Percentiles rank a stretch among this genome's conserved stretches.
Conservation (phyloP, 2,113 vertebrate genomes). For the Megaceryle torquata region DNA sequence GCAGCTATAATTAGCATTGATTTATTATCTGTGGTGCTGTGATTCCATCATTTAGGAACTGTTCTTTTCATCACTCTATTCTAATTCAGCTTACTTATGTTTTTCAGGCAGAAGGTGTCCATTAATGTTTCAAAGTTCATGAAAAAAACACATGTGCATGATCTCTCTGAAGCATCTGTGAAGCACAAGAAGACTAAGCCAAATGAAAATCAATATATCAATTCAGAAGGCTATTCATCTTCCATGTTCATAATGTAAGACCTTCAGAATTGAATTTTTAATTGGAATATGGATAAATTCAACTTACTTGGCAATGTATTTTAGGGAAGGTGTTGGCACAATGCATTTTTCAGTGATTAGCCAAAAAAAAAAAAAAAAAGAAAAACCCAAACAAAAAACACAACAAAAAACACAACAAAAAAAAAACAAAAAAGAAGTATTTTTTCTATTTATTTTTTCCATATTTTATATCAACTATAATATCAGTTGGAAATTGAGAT, state of each 20-base stretch:
- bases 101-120: neutral
- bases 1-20: neutral
- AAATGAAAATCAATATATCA: neutral
- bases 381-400: too few relatives aligned
- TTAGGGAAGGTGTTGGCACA: neutral
- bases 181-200: neutral
- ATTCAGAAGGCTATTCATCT: neutral
- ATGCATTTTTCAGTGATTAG: neutral
- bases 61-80: neutral
- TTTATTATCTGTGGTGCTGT: neutral
- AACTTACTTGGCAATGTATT: neutral
- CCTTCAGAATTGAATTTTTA: neutral
- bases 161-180: neutral
- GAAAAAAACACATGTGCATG: neutral
- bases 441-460: neutral
- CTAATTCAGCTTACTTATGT: neutral
- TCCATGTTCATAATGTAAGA: neutral
- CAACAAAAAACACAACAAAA: too few relatives aligned
- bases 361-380: neutral
- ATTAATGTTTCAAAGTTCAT: neutral
- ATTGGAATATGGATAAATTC: neutral
- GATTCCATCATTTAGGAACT: neutral
- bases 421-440: neutral
- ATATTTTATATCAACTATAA: neutral
- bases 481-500: neutral